These are phyloP conservation scores for Dasysyrphus albostriatus DNA, from an alignment of 2,888 invertebrate genomes.

Conservation along the genomic window DNA sequence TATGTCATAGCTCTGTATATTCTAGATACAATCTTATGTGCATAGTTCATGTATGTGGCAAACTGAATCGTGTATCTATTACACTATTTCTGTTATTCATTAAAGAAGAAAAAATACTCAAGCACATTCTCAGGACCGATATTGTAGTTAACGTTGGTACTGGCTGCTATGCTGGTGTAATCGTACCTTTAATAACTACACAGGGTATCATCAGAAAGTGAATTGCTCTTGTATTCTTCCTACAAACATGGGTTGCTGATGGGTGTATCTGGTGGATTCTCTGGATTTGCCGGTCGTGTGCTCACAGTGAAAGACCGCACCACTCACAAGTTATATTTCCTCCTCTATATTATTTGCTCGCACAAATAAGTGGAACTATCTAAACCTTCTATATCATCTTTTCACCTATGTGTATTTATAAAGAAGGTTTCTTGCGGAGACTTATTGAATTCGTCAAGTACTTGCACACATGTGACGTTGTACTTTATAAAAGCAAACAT, in stretches of 20 bases:
- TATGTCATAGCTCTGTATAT: background rate
- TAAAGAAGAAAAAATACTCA: background rate
- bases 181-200: background rate
- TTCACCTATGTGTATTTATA: background rate
- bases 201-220: background rate
- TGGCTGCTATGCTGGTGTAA: background rate
- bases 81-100: constrained; percentile 8
- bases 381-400: constrained; percentile 2
- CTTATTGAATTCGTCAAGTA: constrained; percentile 31
- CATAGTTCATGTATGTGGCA: background rate
- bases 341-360: background rate
- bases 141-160: background rate
- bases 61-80: background rate
- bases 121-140: constrained; percentile 9
- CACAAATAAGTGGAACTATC: constrained; percentile 16
- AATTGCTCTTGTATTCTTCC: constrained; percentile 7
- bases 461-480: constrained; percentile 17
- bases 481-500: constrained; percentile 15
- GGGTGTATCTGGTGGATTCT: background rate
- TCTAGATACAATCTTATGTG: background rate
- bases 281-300: constrained; percentile 5
- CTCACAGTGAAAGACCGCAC: constrained; percentile 7
- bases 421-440: constrained; percentile 4
- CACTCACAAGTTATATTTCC: background rate
- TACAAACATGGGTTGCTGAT: no score